These are phyloP conservation scores for Lasioglossum oenotherae DNA, from an alignment of 2,888 invertebrate genomes.

Conservation along the genomic window DNA sequence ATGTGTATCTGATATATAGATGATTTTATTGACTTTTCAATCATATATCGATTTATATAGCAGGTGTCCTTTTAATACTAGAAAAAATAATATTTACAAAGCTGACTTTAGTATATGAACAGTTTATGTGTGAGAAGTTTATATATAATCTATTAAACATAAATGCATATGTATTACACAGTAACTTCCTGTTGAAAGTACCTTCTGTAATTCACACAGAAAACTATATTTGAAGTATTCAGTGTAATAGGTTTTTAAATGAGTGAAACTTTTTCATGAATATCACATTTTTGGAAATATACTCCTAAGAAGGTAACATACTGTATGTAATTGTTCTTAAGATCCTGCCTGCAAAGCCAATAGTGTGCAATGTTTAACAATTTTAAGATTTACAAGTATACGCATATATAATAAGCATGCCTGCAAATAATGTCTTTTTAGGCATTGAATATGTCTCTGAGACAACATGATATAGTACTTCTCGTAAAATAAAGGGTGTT, in stretches of 20 bases:
- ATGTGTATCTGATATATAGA: conserved; percentile 40
- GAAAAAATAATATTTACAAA: conserved; percentile 47
- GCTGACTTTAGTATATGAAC: conserved; percentile 18
- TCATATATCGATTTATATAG: conserved; percentile 1
- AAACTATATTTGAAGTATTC: conserved; percentile 24
- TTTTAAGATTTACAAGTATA: conserved; percentile 37
- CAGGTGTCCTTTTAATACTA: conserved; percentile 25
- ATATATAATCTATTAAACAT: conserved; percentile 23
- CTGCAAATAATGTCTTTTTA: conserved; percentile 25
- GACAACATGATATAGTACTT: conserved; percentile 43
- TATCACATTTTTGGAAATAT: conserved; percentile 33
- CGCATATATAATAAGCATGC: conserved; percentile 27
- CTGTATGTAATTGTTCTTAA: conserved; percentile 11
- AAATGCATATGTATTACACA: conserved; percentile 52
- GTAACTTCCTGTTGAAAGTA: conserved; percentile 1
- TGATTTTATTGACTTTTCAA: conserved; percentile 41
- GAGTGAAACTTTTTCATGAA: conserved; percentile 3
- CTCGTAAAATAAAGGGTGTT: conserved; percentile 39
- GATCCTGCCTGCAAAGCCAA: conserved; percentile 23
- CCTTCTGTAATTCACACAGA: neutral
- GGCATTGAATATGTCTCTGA: conserved; percentile 33
- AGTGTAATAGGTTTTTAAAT: conserved; percentile 19
- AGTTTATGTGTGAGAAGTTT: conserved; percentile 11
- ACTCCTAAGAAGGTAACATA: conserved; percentile 18
- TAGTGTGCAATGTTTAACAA: conserved; percentile 22